Conservation (phyloP, 1,140 invertebrate genomes). For the Drosophila grimshawi region DNA sequence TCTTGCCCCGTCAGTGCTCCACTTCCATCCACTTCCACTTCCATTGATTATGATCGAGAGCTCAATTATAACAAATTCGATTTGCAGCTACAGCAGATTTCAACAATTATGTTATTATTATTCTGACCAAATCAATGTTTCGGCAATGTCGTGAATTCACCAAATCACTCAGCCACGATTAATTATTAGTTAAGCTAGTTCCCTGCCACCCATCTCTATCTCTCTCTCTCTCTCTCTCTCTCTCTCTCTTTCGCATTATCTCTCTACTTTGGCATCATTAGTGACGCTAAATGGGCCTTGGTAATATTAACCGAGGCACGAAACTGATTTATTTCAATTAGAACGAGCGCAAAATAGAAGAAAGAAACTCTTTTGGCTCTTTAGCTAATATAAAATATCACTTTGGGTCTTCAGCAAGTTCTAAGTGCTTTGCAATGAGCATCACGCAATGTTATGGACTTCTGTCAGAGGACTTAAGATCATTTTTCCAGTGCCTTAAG, state of each 20-base stretch:
- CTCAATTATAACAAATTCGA: constrained; percentile 48
- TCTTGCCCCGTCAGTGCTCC: constrained; percentile 24
- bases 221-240: not conserved
- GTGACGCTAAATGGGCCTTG: constrained; percentile 23
- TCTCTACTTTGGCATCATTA: constrained; percentile 35
- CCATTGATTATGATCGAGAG: constrained; percentile 32
- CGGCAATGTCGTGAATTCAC: constrained; percentile 42
- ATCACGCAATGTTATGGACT: constrained; percentile 20
- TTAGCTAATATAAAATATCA: constrained; percentile 10
- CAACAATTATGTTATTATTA: constrained; percentile 37
- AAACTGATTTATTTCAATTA: constrained; percentile 60
- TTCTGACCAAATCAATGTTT: constrained; percentile 35
- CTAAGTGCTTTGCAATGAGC: constrained; percentile 8
- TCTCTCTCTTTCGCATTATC: not conserved
- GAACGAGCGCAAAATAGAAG: constrained; percentile 15
- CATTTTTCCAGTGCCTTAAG: not conserved
- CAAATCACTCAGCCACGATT: constrained; percentile 49
- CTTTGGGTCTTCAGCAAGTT: not conserved
- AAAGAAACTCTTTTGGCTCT: constrained; percentile 8
- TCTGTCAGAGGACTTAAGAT: not conserved
- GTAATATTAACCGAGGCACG: constrained; percentile 20
- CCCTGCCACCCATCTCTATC: too few relatives aligned
- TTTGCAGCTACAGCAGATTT: constrained; percentile 16
- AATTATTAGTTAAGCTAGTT: constrained; percentile 26
- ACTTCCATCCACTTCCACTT: constrained; percentile 23